Evolutionary conservation across 1,140 invertebrate species (phyloP).

Genomic region (Diorhabda elongata): DNA sequence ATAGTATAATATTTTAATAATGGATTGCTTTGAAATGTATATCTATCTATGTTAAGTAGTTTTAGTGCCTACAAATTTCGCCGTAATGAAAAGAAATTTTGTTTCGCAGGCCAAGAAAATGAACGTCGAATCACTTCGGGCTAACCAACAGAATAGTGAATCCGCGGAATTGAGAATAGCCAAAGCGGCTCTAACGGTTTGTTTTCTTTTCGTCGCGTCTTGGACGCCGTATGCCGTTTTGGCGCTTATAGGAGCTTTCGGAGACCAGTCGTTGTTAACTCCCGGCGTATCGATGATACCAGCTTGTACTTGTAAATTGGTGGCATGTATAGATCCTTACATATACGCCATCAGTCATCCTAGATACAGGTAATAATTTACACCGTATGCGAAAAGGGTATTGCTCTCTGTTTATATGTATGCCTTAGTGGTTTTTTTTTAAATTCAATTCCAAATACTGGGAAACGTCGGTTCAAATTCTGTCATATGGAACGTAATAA

Average conservation of each 20-base stretch:
- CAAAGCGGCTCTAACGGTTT: slow-evolving; percentile 79
- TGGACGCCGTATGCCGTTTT: slow-evolving; percentile 81
- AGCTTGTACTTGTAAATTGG: slow-evolving; percentile 75
- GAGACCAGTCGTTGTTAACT: slow-evolving; percentile 71
- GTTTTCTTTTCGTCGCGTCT: slow-evolving; percentile 74
- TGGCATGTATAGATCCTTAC: slow-evolving; percentile 83
- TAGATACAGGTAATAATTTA: slow-evolving; percentile 63
- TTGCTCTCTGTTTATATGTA: too few relatives aligned
- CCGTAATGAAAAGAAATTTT: too few relatives aligned
- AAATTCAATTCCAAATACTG: too few relatives aligned
- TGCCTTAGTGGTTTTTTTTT: too few relatives aligned
- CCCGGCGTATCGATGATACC: slow-evolving; percentile 84
- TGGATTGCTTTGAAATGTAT: too few relatives aligned
- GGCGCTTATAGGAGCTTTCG: slow-evolving; percentile 79
- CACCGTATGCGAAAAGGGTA: not conserved
- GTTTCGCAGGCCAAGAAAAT: slow-evolving; percentile 75
- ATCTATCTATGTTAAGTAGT: too few relatives aligned
- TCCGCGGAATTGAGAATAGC: slow-evolving; percentile 80
- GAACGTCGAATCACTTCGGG: slow-evolving; percentile 82
- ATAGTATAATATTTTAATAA: too few relatives aligned
- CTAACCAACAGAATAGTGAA: slow-evolving; percentile 66
- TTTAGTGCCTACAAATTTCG: too few relatives aligned
- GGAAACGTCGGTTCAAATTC: too few relatives aligned
- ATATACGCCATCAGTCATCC: slow-evolving; percentile 87
- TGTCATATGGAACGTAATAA: too few relatives aligned